These are phyloP conservation scores for Himalopsyche anomala DNA, from an alignment of 2,888 invertebrate genomes.

Conservation along the genomic window DNA sequence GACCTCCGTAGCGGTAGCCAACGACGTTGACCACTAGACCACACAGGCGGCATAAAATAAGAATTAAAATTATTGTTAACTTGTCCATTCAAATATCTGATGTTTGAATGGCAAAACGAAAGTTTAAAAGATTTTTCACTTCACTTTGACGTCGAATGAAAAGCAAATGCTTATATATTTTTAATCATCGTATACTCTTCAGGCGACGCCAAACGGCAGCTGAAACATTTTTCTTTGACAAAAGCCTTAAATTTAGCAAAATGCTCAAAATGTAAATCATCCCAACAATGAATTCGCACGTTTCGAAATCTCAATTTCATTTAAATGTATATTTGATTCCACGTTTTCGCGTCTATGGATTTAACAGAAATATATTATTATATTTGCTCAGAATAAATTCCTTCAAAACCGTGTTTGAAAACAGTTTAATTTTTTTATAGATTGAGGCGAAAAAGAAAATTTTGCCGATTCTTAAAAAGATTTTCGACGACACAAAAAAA, in stretches of 20 bases:
- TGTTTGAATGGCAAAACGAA: too few relatives aligned
- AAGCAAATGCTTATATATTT: not conserved
- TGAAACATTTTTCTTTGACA: not conserved
- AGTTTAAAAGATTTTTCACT: too few relatives aligned
- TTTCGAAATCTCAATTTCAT: not conserved
- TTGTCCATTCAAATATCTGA: too few relatives aligned
- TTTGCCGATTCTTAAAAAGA: too few relatives aligned
- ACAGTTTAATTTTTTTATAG: not conserved
- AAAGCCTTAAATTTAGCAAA: not conserved
- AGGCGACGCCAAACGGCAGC: not conserved
- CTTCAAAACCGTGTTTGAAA: not conserved
- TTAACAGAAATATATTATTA: not conserved
- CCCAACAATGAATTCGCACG: constrained; percentile 2
- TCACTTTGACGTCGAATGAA: too few relatives aligned
- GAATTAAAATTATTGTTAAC: too few relatives aligned
- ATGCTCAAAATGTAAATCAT: constrained; percentile 26
- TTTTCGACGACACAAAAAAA: too few relatives aligned
- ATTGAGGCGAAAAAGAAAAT: not conserved
- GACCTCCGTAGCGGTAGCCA: too few relatives aligned
- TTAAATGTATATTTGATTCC: constrained; percentile 16
- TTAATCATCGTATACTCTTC: not conserved
- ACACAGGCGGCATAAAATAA: too few relatives aligned
- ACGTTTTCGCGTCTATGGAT: not conserved
- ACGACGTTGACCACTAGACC: too few relatives aligned
- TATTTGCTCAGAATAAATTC: not conserved